Percentiles rank a stretch among this genome's conserved stretches.
Evolutionary conservation across 2,113 vertebrate genomes (phyloP).

Genomic region (Alosa alosa): DNA sequence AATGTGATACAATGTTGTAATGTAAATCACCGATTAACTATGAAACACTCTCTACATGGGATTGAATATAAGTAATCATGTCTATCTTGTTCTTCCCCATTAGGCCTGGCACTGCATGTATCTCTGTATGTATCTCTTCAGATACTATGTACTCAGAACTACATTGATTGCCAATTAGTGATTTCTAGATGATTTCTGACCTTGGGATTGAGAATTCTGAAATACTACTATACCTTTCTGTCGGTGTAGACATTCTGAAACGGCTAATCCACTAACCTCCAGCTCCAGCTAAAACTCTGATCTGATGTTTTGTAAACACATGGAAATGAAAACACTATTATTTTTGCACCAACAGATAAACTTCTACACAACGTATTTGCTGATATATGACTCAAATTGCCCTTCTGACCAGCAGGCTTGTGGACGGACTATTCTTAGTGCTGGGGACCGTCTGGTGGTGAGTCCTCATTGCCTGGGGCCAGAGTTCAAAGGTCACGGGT

Average conservation of each 20-base stretch:
- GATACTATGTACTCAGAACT: neutral
- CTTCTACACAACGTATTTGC: neutral
- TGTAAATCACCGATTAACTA: neutral
- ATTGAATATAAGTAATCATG: neutral
- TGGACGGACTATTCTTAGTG: constrained; percentile 34
- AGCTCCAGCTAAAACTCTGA: neutral
- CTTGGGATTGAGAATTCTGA: neutral
- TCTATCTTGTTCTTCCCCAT: neutral
- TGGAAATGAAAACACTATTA: neutral
- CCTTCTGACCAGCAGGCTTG: constrained; percentile 29
- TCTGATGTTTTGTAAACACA: neutral
- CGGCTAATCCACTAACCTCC: neutral
- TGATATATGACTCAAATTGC: neutral
- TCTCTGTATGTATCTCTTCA: neutral
- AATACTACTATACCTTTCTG: too few relatives aligned
- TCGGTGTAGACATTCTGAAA: neutral
- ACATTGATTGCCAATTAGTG: neutral
- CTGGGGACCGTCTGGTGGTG: constrained; percentile 35
- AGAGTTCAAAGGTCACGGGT: constrained; percentile 57
- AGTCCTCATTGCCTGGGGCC: constrained; percentile 32
- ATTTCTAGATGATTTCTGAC: neutral
- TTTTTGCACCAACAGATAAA: neutral
- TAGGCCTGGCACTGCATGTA: neutral
- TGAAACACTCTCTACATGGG: neutral
- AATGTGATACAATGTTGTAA: neutral